Base-by-base conservation (phyloP, 2,113 vertebrate species). In the Thunnus thynnus region DNA sequence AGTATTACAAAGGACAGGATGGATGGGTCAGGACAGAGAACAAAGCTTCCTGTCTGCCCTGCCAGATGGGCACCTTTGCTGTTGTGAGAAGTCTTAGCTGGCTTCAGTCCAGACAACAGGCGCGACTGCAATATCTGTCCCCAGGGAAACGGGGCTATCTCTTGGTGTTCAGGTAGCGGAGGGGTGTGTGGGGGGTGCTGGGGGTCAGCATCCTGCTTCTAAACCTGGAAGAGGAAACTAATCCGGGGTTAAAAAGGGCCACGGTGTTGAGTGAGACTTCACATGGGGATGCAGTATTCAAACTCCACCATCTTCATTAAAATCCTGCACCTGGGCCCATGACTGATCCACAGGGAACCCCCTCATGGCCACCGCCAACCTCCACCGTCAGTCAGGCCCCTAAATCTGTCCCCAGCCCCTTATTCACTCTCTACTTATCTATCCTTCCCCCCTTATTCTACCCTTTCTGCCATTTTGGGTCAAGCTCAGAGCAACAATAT, bases 181-280 rank as follows among this genome's bases (percentile, higher is more conserved):
- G 61, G 46, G 36, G 9, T 41, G 7, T 41, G 36, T 41, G 36
- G 73, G 56, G 41, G 4, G 5, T 4, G 48, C 20, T 1, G 41
- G 41, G 65, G 88, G 82, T 87, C 80, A 82, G 80, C 87, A 89
- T 94, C 93, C 92, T 90, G 89, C 84, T 84, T 86, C 88, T 88
- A 91, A 94, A 94, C 83, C 85, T 92, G 91, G 93, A 93, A 93
- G 79, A 91, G 91, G 93, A 94, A 93, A 91, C 91, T 94, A 94
- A 95, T 95, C 94, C 87, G 17, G 84, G 93, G 94, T 94, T 93
- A 93, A 90, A 88, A 79, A 90, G 89, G 93, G 93, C 89, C 86
- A 75, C 14, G 13, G 89, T 89, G 95, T 90, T 94, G 94, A 95
- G 81, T 92, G 95, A 95, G 88, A 86, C 82, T 94, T 90, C 84